Conservation (phyloP, 2,888 invertebrate species). For the Odontocerum albicorne region DNA sequence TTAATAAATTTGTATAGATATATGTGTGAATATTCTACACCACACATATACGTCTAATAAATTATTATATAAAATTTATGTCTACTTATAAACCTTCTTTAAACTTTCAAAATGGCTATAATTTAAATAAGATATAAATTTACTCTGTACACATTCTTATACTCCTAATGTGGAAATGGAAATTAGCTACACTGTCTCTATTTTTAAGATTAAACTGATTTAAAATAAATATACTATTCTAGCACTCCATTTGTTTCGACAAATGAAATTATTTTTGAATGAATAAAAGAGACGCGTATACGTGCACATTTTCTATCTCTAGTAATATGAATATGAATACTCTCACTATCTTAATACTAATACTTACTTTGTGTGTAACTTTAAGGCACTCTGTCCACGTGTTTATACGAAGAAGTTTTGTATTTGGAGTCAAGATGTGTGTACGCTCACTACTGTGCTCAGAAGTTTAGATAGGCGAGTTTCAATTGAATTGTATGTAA, state of each 20-base stretch:
- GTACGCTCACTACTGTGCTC: not conserved
- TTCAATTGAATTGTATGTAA: conserved; percentile 24
- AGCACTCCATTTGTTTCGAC: too few relatives aligned
- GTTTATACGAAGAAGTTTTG: conserved; percentile 7
- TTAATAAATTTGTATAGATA: conserved; percentile 25
- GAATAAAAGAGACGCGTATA: conserved; percentile 11
- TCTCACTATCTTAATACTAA: too few relatives aligned
- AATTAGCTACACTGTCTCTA: conserved; percentile 14
- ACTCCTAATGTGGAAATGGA: conserved; percentile 13
- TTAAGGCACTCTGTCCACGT: conserved; percentile 1
- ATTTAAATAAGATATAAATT: conserved; percentile 16
- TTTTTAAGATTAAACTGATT: too few relatives aligned
- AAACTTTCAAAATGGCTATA: conserved; percentile 21
- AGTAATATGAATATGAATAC: too few relatives aligned
- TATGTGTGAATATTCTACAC: conserved; percentile 17
- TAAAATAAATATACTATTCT: too few relatives aligned
- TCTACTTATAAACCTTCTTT: conserved; percentile 1
- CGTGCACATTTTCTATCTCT: conserved; percentile 7
- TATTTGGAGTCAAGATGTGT: too few relatives aligned
- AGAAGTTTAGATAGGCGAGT: conserved; percentile 24
- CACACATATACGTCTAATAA: conserved; percentile 14
- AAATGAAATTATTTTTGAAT: too few relatives aligned
- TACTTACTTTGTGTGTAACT: too few relatives aligned
- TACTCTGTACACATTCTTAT: conserved; percentile 8
- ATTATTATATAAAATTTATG: conserved; percentile 15